Evolutionary conservation across 35 echinoderm and acorn worm species (phyloP), one percentile per base, ranked within the genome.

Genomic region (Diadema setosum): DNA sequence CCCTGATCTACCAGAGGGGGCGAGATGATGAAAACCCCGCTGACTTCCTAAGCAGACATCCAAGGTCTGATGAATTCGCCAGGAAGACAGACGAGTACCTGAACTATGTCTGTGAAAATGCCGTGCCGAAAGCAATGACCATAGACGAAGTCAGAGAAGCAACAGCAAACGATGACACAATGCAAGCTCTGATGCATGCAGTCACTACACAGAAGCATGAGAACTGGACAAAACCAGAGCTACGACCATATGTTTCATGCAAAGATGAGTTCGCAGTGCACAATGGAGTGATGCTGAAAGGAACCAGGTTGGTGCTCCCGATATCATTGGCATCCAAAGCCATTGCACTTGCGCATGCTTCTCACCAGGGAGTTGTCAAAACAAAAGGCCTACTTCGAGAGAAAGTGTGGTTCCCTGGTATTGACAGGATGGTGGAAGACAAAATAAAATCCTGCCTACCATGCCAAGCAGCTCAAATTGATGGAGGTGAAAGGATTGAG

Each of bases 401-500:
- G 27, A 90, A 90, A 83, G 58, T 82, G 17, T 90, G 75, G 36
- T 90, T 90, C 46, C 87, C 78, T 41, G 55, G 58, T 18, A 83
- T 83, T n/a, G 87, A 90, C 30, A 90, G 46, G 29, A 41, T 83
- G 48, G 87, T 90, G 3, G 78, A 90, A 35, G 87, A 90, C 23
- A 80, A 90, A 45, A 58, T 90, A 5, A 82, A 90, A 32, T 42
- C 60, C 2, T 90, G 87, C 27, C 14, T 90, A 49, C 74, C 64
- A 21, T 57, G 52, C 21, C 12, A 57, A 21, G 21, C 52, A 14
- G 52, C 12, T 57, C 21, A 14, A 21, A 21, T 21, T 14, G 21
- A 57, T 14, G 12, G 12, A 57, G 52, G 12, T 21, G 21, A 21
- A 12, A 57, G 21, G 12, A 57, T 57, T 21, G 52, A 14, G 12